These are phyloP conservation scores for Candoia aspera DNA, from an alignment of 2,113 vertebrate species.

Conservation along the genomic window DNA sequence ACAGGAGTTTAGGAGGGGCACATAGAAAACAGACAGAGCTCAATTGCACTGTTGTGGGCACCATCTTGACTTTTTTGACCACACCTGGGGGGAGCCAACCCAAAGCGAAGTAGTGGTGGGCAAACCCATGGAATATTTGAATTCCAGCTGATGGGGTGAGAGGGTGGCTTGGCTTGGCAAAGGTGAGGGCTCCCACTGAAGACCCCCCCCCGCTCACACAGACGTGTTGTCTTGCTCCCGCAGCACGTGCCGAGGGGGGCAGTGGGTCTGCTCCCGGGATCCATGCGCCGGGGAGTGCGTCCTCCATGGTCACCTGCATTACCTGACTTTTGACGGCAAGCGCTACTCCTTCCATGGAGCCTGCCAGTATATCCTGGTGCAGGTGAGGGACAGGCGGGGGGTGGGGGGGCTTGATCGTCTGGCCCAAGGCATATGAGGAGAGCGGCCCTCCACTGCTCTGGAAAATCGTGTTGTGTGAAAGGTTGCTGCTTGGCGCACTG, in stretches of 20 bases:
- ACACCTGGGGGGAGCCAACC: too few relatives aligned
- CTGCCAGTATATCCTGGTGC: slow-evolving; percentile 79
- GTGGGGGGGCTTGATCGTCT: too few relatives aligned
- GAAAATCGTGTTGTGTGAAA: too few relatives aligned
- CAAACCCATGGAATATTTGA: too few relatives aligned
- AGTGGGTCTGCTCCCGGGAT: slow-evolving; percentile 82
- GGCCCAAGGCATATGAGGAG: too few relatives aligned
- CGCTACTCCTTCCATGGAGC: slow-evolving; percentile 76
- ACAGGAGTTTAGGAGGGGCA: too few relatives aligned
- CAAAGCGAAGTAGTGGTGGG: neutral
- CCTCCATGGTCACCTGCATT: slow-evolving; percentile 79
- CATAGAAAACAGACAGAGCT: too few relatives aligned
- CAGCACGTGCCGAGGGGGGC: slow-evolving; percentile 82
- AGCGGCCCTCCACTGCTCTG: too few relatives aligned
- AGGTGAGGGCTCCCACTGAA: too few relatives aligned
- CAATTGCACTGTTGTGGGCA: too few relatives aligned
- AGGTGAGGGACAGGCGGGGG: slow-evolving; percentile 74
- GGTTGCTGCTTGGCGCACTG: too few relatives aligned
- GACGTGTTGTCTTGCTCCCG: neutral
- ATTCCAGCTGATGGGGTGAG: neutral
- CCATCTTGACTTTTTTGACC: too few relatives aligned
- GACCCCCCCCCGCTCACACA: neutral
- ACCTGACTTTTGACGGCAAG: slow-evolving; percentile 85
- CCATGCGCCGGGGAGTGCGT: slow-evolving; percentile 81
- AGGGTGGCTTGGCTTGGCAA: neutral